A percentile compares a stretch with the other conserved stretches of the same genome.
Conservation (phyloP, 2,797 vertebrate species). For the Setipinna tenuifilis region DNA sequence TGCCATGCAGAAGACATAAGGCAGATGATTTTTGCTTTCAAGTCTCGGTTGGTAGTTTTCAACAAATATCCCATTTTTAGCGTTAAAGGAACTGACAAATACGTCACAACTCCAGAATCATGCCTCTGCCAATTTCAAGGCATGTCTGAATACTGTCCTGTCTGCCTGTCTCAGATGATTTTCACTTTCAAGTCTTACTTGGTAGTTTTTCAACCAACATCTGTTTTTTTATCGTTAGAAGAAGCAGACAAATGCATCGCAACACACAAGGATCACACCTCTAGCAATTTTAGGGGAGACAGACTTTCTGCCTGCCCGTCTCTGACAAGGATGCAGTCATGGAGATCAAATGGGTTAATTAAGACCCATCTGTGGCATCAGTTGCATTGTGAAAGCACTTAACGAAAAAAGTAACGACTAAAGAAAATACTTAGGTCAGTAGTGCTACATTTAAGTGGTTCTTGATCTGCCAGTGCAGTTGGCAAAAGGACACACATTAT, state of each 20-base stretch:
- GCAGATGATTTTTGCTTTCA: slow-evolving; percentile 51
- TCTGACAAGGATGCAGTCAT: not conserved
- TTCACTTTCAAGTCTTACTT: no score
- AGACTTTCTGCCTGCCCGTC: not conserved
- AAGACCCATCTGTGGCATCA: not conserved
- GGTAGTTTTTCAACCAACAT: no score
- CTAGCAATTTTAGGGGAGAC: no score
- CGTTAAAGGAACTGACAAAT: not conserved
- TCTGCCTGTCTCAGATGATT: not conserved
- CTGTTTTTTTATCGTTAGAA: no score
- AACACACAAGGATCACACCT: no score
- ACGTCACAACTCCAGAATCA: not conserved
- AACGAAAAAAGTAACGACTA: not conserved
- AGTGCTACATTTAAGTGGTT: slow-evolving; percentile 27
- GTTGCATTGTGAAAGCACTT: slow-evolving; percentile 15
- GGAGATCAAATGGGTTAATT: not conserved
- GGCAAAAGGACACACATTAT: not conserved
- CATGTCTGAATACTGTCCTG: not conserved
- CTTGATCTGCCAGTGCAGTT: slow-evolving; percentile 16
- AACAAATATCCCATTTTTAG: not conserved
- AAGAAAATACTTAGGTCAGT: slow-evolving; percentile 10
- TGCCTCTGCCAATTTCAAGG: not conserved
- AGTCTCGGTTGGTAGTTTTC: slow-evolving; percentile 68
- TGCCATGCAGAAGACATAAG: slow-evolving; percentile 29
- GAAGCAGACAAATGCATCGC: no score